Evolutionary conservation across 2,113 vertebrate species (phyloP), one percentile per base, ranked within the genome.

Genomic region (Corydoras maculifer): DNA sequence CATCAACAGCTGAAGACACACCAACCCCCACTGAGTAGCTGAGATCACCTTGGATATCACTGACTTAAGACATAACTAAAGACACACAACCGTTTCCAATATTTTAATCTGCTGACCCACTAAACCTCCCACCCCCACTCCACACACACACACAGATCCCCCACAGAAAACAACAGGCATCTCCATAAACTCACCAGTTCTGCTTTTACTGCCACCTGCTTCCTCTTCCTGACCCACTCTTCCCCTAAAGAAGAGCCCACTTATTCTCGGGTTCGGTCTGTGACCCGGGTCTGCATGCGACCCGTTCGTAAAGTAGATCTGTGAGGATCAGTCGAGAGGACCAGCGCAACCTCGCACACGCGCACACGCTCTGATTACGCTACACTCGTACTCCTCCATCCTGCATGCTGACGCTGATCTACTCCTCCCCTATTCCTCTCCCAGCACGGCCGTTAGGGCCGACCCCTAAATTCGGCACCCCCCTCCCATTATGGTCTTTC

Each of bases 151-250:
- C 18, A 64, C 15, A 57, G 0, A 14, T 43, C n/a, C 25, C 6
- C 15, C 50, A 48, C 58, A 31, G 10, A 54, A 60, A 65, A 14
- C 53, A 74, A 49, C 13, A 5, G 78, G 74, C 51, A 62, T 59
- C 75, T 13, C 76, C 50, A 29, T 31, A 62, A 74, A 89, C 88
- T 90, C 83, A 81, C 85, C 88, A 51, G 82, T 74, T 65, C 30
- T 76, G 75, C 77, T 78, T 81, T 78, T 82, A 88, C 85, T 84
- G 85, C 81, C 82, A 77, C 80, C 55, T 43, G 51, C 70, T 77
- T 64, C 62, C 65, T 61, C 9, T 55, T 58, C 50, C 30, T 62
- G 53, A 4, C 35, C 35, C 35, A 43, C 35, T 43, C 35, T 43
- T 8, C 35, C 35, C 35, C 35, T 43, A 43, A 43, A n/a, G 3